Evolutionary conservation across 2,113 vertebrate species (phyloP).

Genomic region (Muntiacus reevesi): DNA sequence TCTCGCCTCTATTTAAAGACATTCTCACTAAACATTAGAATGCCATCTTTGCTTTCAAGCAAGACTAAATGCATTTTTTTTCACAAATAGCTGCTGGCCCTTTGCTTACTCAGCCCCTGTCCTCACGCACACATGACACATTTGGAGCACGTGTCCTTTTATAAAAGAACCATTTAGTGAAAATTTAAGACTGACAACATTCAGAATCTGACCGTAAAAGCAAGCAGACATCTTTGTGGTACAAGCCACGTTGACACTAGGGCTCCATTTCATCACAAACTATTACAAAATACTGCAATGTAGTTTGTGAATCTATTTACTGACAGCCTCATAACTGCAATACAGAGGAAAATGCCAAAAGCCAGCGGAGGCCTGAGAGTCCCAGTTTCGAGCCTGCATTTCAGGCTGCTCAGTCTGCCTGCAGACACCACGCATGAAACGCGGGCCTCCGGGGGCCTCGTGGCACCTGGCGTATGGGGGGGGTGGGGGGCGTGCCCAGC

Average conservation of each 20-base stretch:
- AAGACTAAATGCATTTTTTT: not conserved
- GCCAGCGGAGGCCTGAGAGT: rapidly evolving
- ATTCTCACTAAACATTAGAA: not conserved
- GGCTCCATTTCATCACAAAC: not conserved
- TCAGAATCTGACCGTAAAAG: not conserved
- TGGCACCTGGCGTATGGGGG: rapidly evolving
- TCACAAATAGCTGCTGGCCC: not conserved
- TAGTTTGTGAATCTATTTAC: not conserved
- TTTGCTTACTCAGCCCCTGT: not conserved
- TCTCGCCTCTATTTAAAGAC: not conserved
- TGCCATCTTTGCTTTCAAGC: not conserved
- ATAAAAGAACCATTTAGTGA: not conserved
- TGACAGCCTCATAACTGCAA: not conserved
- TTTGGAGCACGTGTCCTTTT: not conserved
- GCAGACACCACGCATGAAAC: rapidly evolving
- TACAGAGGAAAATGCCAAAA: not conserved
- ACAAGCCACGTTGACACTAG: not conserved
- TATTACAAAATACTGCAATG: not conserved
- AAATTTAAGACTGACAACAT: not conserved
- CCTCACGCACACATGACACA: not conserved
- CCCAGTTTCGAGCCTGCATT: rapidly evolving
- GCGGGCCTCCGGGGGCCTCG: not conserved
- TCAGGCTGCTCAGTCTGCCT: rapidly evolving
- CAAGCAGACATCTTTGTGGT: not conserved
- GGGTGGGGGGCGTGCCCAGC: rapidly evolving